Evolutionary conservation across 2,113 vertebrate genomes (phyloP), one percentile per base, ranked within the genome.

Genomic region (Megaptera novaeangliae): DNA sequence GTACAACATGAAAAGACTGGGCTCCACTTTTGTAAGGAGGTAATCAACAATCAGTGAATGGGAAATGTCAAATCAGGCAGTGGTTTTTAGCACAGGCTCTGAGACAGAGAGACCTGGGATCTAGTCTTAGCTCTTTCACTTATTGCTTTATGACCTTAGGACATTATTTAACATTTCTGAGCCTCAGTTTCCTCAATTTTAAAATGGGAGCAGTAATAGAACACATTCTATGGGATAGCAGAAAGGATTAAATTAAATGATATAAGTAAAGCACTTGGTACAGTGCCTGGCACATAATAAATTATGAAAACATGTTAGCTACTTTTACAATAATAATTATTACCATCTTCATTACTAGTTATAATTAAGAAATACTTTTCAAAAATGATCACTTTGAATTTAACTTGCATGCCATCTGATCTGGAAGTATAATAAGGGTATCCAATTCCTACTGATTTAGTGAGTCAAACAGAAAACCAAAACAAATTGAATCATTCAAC

Each of bases 401-500:
- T 93, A 95, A 97, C 83, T 94, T 95, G 49, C 84, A 80, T 95
- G 89, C 92, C 95, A 97, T 98, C 95, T 94, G 94, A 98, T 97
- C 93, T 97, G 93, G 96, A 97, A 97, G 93, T 95, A 97, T 92
- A 98, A 97, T 97, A 93, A 97, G 97, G 93, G 55, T 96, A 92
- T 97, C 92, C 74, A 95, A 93, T 97, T 84, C 86, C 90, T 94
- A 92, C 96, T 91, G 96, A 96, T 96, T 96, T 95, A 97, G 93
- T 92, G 89, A 96, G 69, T 97, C 78, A 95, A 96, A 97, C n/a
- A 97, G 93, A 98, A 97, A 97, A 98, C 95, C 94, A 96, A 98
- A 98, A 96, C 98, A 98, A 98, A 97, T 97, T 93, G 95, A 97
- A 97, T 98, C 91, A 98, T 97, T 97, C 91, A 94, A 97, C 96